Base-by-base conservation (phyloP, 2,888 invertebrate species). In the Torymus auratus region DNA sequence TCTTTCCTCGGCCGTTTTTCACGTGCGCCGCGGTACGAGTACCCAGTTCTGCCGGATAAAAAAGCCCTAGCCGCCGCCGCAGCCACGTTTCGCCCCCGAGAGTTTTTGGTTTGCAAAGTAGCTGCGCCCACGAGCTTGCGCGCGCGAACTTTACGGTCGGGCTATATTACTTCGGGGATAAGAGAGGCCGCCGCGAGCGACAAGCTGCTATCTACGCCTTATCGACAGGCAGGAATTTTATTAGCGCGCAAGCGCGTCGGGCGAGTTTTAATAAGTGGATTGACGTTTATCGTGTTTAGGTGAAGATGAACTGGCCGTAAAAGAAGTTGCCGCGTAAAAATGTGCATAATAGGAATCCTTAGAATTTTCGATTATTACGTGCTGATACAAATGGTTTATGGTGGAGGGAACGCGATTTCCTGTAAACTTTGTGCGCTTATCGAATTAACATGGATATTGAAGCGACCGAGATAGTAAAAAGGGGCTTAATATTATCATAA, bases 41-140 rank as follows among this genome's bases (percentile, higher is more conserved):
- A 28, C 28, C 28, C 2, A 3, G 28, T 28, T 28, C 28, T 28
- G 28, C 28, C 7, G 69, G 68, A 64, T 58, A 74, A 71, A 74
- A 76, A 55, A 78, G 67, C 41, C 28, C 28, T 28, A 28, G 28
- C 28, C 28, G 7, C 28, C 28, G 28, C 28, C 28, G 28, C 28
- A 28, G 28, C 28, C 28, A 28, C 28, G 28, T 28, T 28, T 28
- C 28, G 64, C 23, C 17, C 58, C 10, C 3, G 70, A 41, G 70
- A 58, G 62, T 62, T 82, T 75, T 81, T 81, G 78, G 65, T 82
- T 82, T 79, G 65, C 75, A 82, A 78, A 82, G 71, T 71, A 79
- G 74, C 67, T 77, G 61, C 28, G 7, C 28, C 28, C 28, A 2
- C 28, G 28, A 28, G 28, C 28, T 3, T 2, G 28, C 58, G 41